Evolutionary conservation across 2,113 vertebrate genomes (phyloP).

Genomic region (Calonectris borealis): DNA sequence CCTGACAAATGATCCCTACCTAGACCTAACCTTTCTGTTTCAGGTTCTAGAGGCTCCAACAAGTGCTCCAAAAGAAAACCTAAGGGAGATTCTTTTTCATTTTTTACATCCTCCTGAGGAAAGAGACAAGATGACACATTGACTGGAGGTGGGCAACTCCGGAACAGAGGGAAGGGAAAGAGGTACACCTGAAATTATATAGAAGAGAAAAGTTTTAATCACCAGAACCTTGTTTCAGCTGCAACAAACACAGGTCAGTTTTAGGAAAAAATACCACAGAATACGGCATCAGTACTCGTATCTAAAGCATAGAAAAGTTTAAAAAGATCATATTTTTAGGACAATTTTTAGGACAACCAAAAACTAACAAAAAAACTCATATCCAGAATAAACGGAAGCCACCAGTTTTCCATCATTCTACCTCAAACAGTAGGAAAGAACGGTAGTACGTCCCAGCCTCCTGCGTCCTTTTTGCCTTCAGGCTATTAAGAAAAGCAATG

Average conservation of each 20-base stretch:
- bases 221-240: background rate
- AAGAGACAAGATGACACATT: background rate
- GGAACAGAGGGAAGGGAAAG: background rate
- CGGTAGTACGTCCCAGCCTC: rapidly evolving
- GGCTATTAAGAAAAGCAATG: background rate
- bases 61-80: background rate
- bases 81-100: background rate
- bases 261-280: background rate
- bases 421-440: background rate
- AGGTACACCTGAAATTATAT: background rate
- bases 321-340: background rate
- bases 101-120: background rate
- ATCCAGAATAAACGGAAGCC: background rate
- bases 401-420: background rate
- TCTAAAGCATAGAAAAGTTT: background rate
- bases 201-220: background rate
- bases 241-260: background rate
- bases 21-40: background rate
- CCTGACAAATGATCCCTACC: background rate
- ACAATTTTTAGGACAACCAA: background rate
- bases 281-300: background rate
- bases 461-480: background rate
- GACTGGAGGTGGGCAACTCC: background rate
- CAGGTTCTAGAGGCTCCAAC: background rate
- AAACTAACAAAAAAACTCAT: background rate